Evolutionary conservation across 2,113 vertebrate genomes (phyloP), one percentile per base, ranked within the genome.

Genomic region (Ammodytes marinus): DNA sequence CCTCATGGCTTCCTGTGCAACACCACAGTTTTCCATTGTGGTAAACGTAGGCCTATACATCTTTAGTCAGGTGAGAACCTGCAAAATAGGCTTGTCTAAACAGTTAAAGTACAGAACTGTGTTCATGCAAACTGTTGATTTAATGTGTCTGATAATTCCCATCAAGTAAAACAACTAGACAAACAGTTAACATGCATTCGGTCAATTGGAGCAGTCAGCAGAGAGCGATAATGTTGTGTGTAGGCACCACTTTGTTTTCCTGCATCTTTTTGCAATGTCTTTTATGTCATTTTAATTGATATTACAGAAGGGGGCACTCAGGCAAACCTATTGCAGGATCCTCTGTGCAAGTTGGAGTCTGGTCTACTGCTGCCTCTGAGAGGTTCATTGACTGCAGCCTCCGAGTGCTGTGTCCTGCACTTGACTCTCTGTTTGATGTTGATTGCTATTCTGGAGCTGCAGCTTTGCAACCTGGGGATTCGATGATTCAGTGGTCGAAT

Each of bases 1-100:
- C 85, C 90, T 89, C 83, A 64, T 52, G 80, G 75, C 90, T 95
- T 95, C 95, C 94, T 94, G 92, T 90, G 78, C 83, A 83, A 59
- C 69, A 90, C 91, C 90, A 88, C 91, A 90, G 71, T 87, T 95
- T 95, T 94, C 94, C 93, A 94, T 85, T 89, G 90, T 83, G 85
- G 84, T 69, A 66, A 27, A 57, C 55, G 76, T 7, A 61, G n/a
- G 67, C 65, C 77, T 70, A 46, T 75, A 65, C 63, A 72, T 4
- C 14, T 63, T 72, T 13, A 69, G 60, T 60, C 74, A 78, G 71
- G 72, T 80, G 52, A 86, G 19, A 83, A 64, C 13, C 43, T 74
- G 66, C 71, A 81, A 70, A 74, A 73, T 6, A 58, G 39, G 9
- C 45, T 57, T 58, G 60, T 37, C 0, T 27, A 77, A 39, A 63